These are phyloP conservation scores for Blastobasis lacticolella DNA, from an alignment of 2,888 invertebrate genomes.

Conservation along the genomic window DNA sequence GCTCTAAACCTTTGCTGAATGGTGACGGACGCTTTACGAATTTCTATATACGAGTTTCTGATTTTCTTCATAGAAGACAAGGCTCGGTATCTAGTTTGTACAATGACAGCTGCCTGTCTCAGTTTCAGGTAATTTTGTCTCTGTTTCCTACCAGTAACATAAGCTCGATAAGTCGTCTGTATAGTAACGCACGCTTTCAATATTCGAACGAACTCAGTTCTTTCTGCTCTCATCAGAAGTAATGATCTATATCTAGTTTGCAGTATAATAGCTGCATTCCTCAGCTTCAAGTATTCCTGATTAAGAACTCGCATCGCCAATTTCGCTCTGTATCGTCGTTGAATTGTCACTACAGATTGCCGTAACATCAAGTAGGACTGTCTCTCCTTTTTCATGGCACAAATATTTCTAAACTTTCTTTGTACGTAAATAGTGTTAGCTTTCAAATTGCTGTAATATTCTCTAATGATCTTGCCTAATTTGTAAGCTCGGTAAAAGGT, in stretches of 20 bases:
- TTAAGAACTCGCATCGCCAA: constrained; percentile 20
- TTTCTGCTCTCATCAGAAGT: constrained; percentile 40
- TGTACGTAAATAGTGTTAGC: too few species aligned
- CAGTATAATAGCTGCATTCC: constrained; percentile 41
- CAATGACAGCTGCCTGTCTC: constrained; percentile 20
- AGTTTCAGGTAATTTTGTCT: constrained; percentile 33
- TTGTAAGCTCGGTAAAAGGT: constrained; percentile 21
- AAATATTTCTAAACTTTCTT: too few species aligned
- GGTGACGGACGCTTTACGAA: constrained; percentile 21
- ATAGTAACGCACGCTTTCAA: constrained; percentile 33
- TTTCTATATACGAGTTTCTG: constrained; percentile 30
- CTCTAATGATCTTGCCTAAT: neutral
- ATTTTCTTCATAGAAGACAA: constrained; percentile 33
- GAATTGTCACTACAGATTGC: neutral
- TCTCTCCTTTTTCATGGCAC: neutral
- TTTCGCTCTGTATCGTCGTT: constrained; percentile 28
- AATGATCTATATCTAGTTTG: constrained; percentile 53
- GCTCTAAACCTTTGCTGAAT: constrained; percentile 56
- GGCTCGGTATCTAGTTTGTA: constrained; percentile 52
- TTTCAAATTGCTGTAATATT: too few species aligned
- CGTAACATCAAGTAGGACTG: neutral
- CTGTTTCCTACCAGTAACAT: constrained; percentile 36
- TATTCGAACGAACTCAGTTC: constrained; percentile 36
- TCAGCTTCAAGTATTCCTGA: constrained; percentile 44
- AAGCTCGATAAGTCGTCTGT: constrained; percentile 53